phyloP scores from a whole-genome alignment of 2,797 vertebrate species.

The Carcharodon carcharias region DNA sequence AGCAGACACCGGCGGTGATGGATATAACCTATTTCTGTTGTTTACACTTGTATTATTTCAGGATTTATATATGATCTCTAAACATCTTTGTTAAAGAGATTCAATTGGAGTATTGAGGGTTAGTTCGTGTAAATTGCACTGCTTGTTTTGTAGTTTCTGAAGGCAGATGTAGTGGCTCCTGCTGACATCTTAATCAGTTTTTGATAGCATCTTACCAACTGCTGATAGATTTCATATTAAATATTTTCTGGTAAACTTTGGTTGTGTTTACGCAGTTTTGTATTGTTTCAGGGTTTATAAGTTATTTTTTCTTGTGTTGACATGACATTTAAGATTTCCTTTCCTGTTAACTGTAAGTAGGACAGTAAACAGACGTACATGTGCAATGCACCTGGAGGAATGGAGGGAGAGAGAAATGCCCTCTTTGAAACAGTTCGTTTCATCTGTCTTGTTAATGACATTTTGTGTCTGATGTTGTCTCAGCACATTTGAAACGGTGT shows the following conservation, averaged over 20 bases:
- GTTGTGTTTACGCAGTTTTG: slow-evolving; percentile 5
- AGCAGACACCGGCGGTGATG: slow-evolving; percentile 60
- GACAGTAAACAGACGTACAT: background rate
- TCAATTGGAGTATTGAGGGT: background rate
- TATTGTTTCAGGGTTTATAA: slow-evolving; percentile 33
- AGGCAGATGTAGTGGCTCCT: slow-evolving; percentile 15
- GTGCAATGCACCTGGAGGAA: slow-evolving; percentile 4
- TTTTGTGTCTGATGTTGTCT: background rate
- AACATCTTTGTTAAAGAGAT: slow-evolving; percentile 22
- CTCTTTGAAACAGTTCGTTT: background rate
- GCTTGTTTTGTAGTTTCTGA: slow-evolving; percentile 16
- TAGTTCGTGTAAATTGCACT: slow-evolving; percentile 27
- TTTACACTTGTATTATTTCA: slow-evolving; percentile 14
- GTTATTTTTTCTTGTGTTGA: slow-evolving; percentile 20
- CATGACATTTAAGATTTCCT: slow-evolving; percentile 12
- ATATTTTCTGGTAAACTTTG: slow-evolving; percentile 14
- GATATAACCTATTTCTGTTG: background rate
- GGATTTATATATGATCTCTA: slow-evolving; percentile 9
- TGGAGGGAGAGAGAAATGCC: background rate
- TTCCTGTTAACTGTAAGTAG: slow-evolving; percentile 6
- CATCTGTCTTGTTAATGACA: background rate
- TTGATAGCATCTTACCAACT: background rate
- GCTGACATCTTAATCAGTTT: background rate
- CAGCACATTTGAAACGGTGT: slow-evolving; percentile 7
- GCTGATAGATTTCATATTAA: slow-evolving; percentile 20